Evolutionary conservation across 2,888 invertebrate species (phyloP).

Genomic region (Clostera curtula): DNA sequence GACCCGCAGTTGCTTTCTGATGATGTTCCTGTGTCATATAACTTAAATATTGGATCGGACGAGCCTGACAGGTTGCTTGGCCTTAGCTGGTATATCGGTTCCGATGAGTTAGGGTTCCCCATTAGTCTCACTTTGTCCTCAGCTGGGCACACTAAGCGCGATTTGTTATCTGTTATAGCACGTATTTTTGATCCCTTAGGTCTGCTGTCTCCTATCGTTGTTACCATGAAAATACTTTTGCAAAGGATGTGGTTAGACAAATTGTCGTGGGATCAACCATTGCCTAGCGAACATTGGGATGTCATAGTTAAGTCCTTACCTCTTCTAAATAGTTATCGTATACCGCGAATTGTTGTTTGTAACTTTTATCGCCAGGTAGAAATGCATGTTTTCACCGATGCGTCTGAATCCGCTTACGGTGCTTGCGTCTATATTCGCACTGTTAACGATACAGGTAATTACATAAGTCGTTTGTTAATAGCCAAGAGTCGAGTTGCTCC

Average conservation of each 20-base stretch:
- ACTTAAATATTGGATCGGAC: constrained; percentile 6
- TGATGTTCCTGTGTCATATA: constrained; percentile 3
- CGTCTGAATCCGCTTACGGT: constrained; percentile 24
- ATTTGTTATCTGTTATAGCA: constrained; percentile 14
- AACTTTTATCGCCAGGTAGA: constrained; percentile 9
- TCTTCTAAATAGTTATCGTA: constrained; percentile 9
- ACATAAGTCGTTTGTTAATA: constrained; percentile 11
- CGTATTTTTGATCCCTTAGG: constrained; percentile 22
- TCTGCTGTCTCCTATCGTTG: constrained; percentile 16
- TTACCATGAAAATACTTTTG: constrained; percentile 17
- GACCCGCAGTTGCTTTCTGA: constrained; percentile 9
- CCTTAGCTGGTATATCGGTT: constrained; percentile 12
- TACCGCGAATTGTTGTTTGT: constrained; percentile 18
- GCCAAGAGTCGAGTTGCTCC: constrained; percentile 24
- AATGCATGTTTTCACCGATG: constrained; percentile 23
- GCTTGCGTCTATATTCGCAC: constrained; percentile 21
- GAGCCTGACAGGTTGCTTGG: constrained; percentile 5
- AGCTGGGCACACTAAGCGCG: constrained; percentile 12
- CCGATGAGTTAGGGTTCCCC: constrained; percentile 9
- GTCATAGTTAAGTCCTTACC: constrained; percentile 6
- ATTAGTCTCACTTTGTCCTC: constrained; percentile 9
- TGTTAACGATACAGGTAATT: constrained; percentile 6
- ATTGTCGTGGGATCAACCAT: constrained; percentile 16
- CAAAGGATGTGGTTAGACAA: constrained; percentile 20
- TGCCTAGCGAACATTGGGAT: neutral